Percentiles rank a stretch among this genome's conserved stretches.
Conservation (phyloP, 92 coral and sea anemone genomes). For the Micromussa lordhowensis region DNA sequence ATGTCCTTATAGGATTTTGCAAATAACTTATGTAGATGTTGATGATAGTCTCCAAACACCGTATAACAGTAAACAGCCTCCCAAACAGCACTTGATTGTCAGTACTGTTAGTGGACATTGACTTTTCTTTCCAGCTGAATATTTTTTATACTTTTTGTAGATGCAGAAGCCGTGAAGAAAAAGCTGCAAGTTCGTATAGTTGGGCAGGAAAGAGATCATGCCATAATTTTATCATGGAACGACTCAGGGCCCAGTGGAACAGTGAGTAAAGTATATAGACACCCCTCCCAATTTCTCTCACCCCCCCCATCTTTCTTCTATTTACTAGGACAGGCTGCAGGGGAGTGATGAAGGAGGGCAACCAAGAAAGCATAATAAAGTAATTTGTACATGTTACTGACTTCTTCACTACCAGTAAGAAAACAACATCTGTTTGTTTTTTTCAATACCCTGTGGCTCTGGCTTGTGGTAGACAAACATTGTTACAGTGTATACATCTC, state of each 20-base stretch:
- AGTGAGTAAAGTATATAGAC: slow-evolving; percentile 35
- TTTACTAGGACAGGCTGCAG: too few relatives aligned
- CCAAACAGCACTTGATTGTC: neutral
- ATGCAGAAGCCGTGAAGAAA: slow-evolving; percentile 64
- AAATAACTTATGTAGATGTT: too few relatives aligned
- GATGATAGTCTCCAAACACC: neutral
- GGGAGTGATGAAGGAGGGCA: too few relatives aligned
- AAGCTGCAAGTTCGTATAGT: slow-evolving; percentile 84
- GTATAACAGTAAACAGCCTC: neutral
- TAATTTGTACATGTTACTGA: too few relatives aligned
- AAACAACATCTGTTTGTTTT: too few relatives aligned
- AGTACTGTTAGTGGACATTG: neutral
- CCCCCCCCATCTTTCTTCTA: too few relatives aligned
- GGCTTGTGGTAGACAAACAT: too few relatives aligned
- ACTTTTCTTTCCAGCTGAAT: neutral
- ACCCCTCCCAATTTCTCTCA: neutral
- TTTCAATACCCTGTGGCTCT: too few relatives aligned
- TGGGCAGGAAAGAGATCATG: slow-evolving; percentile 90
- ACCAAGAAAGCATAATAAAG: too few relatives aligned
- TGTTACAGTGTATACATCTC: too few relatives aligned
- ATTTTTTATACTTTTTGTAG: slow-evolving; percentile 4
- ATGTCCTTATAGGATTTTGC: too few relatives aligned
- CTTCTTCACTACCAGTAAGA: too few relatives aligned
- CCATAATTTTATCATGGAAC: slow-evolving; percentile 91
- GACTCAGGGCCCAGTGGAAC: slow-evolving; percentile 73